A percentile compares a stretch with the other conserved stretches of the same genome.
Evolutionary conservation across 2,113 vertebrate species (phyloP).

Genomic region (Thalassarche chlororhynchos): DNA sequence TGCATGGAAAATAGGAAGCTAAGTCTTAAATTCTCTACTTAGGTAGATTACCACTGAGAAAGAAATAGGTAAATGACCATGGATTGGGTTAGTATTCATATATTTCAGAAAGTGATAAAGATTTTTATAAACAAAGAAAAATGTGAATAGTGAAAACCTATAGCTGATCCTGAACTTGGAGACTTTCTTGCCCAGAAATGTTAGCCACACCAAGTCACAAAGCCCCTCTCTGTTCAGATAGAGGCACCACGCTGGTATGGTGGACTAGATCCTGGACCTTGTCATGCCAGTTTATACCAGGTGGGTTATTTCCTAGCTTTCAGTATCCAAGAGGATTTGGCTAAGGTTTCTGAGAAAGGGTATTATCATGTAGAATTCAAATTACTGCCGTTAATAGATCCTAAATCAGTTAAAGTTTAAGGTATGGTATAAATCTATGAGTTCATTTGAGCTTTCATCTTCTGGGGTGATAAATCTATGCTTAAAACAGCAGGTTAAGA

Average conservation of each 20-base stretch:
- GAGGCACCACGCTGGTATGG: neutral
- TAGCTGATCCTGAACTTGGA: neutral
- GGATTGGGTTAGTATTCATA: neutral
- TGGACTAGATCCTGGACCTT: neutral
- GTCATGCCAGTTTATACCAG: neutral
- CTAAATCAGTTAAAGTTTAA: neutral
- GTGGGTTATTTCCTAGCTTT: neutral
- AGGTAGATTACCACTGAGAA: neutral
- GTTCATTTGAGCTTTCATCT: neutral
- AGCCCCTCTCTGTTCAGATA: neutral
- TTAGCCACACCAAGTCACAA: neutral
- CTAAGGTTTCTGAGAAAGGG: neutral
- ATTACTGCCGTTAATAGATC: neutral
- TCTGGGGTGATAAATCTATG: neutral
- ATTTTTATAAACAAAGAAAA: neutral
- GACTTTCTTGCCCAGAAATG: neutral
- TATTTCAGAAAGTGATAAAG: neutral
- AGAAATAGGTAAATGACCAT: neutral
- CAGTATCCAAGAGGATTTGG: neutral
- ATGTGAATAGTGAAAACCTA: neutral
- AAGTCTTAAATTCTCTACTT: neutral
- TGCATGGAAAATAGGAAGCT: neutral
- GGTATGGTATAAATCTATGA: neutral
- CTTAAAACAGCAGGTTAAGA: neutral
- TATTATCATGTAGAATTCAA: neutral